Percentiles rank a stretch among this genome's conserved stretches.
Conservation (phyloP, 2,113 vertebrate genomes). For the Diphyllodes magnificus region DNA sequence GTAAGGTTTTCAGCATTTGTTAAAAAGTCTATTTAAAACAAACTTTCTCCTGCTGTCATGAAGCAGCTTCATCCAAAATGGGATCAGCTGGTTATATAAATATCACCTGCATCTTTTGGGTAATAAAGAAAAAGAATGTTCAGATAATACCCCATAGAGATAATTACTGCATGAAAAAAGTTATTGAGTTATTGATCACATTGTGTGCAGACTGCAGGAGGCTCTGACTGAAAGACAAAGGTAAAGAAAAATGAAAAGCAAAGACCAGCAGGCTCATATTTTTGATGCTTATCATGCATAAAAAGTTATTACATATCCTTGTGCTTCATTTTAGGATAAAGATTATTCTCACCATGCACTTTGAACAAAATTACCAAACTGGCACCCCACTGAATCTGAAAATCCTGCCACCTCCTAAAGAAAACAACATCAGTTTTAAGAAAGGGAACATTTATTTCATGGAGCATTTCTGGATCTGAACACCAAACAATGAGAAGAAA, state of each 20-base stretch:
- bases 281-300: constrained; percentile 86
- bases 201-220: constrained; percentile 77
- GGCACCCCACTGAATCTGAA: constrained; percentile 75
- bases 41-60: constrained; percentile 69
- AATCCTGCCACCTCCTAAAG: constrained; percentile 45
- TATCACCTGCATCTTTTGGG: constrained; percentile 78
- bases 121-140: constrained; percentile 82
- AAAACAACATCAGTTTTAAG: constrained; percentile 65
- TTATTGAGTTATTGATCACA: constrained; percentile 94
- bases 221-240: constrained; percentile 78
- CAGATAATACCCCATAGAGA: constrained; percentile 84
- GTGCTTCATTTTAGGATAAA: constrained; percentile 78
- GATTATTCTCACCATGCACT: constrained; percentile 84
- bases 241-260: constrained; percentile 80
- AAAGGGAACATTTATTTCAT: constrained; percentile 46
- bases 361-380: constrained; percentile 79
- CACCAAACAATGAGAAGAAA: background rate
- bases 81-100: constrained; percentile 81
- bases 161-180: constrained; percentile 87
- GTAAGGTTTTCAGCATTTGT: constrained; percentile 55
- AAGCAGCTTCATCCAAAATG: constrained; percentile 76
- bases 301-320: constrained; percentile 84
- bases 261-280: constrained; percentile 83
- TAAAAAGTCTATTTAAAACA: constrained; percentile 74
- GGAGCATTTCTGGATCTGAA: constrained; percentile 38